Conservation (phyloP, 2,797 vertebrate genomes). For the Scolopax bukidnonensis region DNA sequence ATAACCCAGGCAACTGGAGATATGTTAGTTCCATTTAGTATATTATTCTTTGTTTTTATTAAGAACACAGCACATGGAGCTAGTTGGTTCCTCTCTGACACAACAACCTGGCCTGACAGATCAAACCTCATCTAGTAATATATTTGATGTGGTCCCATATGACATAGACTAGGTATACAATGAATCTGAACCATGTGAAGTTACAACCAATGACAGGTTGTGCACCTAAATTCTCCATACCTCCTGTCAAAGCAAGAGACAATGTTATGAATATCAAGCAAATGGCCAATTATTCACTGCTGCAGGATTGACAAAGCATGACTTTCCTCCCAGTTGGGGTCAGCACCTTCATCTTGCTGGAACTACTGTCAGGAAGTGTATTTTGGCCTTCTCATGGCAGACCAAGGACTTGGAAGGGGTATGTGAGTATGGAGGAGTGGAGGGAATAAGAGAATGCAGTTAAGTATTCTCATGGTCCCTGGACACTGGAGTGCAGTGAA, state of each 20-base stretch:
- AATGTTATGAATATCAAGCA: neutral
- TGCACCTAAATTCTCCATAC: neutral
- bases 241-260: neutral
- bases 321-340: neutral
- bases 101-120: neutral
- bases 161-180: neutral
- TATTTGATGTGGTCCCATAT: neutral
- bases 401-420: neutral
- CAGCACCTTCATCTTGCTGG: neutral
- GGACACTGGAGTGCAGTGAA: neutral
- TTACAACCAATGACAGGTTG: neutral
- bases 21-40: neutral
- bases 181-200: neutral
- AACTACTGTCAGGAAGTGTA: neutral
- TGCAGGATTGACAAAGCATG: neutral
- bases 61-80: neutral
- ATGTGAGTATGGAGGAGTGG: neutral
- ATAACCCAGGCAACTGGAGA: neutral
- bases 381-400: neutral
- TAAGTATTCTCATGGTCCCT: neutral
- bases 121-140: neutral
- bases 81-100: neutral
- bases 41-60: neutral
- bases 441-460: neutral
- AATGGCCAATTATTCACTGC: accelerated